phyloP scores from a whole-genome alignment of 2,113 vertebrate genomes.

The Thalassoma bifasciatum region DNA sequence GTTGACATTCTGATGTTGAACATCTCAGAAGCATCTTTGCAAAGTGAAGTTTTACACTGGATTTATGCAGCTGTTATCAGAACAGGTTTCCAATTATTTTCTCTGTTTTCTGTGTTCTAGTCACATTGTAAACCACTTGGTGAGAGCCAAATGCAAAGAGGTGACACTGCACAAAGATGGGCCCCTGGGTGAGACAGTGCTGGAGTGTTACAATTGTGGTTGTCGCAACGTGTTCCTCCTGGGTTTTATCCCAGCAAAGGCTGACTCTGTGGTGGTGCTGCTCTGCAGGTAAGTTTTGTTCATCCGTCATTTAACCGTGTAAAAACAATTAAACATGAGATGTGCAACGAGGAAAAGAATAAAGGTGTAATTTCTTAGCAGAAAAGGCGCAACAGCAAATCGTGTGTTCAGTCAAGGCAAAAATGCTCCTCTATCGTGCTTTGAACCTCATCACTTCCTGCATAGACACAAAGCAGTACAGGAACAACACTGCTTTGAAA shows the following conservation, averaged over 20 bases:
- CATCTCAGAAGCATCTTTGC: too few relatives aligned
- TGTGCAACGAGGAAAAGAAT: too few relatives aligned
- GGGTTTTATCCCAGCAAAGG: conserved; percentile 98
- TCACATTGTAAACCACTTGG: conserved; percentile 98
- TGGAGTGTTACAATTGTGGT: conserved; percentile 98
- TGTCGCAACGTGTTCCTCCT: conserved; percentile 98
- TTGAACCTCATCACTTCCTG: background rate
- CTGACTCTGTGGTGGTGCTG: conserved; percentile 96
- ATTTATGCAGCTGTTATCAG: conserved; percentile 10
- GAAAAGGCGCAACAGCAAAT: background rate
- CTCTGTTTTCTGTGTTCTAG: conserved; percentile 70
- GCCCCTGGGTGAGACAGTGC: conserved; percentile 94
- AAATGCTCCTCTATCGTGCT: too few relatives aligned
- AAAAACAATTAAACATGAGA: too few relatives aligned
- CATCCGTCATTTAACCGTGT: background rate
- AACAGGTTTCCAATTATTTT: background rate
- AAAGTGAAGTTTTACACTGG: background rate
- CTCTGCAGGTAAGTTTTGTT: conserved; percentile 89
- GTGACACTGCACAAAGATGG: conserved; percentile 99
- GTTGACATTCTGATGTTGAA: background rate
- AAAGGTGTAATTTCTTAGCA: too few relatives aligned
- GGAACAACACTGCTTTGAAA: background rate
- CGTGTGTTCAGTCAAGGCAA: background rate
- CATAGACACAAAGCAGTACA: background rate
- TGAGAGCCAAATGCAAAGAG: conserved; percentile 98